Evolutionary conservation across 2,888 invertebrate genomes (phyloP).

Genomic region (Epirrhoe tristata): DNA sequence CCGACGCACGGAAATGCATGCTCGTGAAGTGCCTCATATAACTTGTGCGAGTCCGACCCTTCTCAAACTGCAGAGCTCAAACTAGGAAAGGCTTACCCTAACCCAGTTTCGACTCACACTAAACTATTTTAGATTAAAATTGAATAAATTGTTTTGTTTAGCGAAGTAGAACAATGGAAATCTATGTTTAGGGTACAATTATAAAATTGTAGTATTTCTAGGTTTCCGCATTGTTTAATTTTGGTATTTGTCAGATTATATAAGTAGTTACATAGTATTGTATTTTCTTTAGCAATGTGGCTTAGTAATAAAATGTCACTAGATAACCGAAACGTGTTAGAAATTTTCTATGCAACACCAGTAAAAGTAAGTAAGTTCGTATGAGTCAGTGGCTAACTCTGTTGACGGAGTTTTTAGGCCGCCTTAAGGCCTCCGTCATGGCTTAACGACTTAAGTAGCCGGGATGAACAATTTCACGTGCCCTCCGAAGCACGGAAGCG

Average conservation of each 20-base stretch:
- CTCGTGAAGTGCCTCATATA: slow-evolving; percentile 58
- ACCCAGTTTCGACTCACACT: slow-evolving; percentile 54
- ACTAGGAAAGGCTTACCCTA: slow-evolving; percentile 54
- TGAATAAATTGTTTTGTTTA: slow-evolving; percentile 38
- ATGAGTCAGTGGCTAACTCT: too few relatives aligned
- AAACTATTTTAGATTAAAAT: slow-evolving; percentile 56
- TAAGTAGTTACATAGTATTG: too few relatives aligned
- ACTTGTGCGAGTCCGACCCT: slow-evolving; percentile 61
- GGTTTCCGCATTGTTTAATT: neutral
- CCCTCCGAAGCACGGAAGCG: too few relatives aligned
- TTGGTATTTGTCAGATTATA: neutral
- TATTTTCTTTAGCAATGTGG: too few relatives aligned
- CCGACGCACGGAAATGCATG: slow-evolving; percentile 52
- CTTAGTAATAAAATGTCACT: too few relatives aligned
- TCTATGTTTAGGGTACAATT: neutral
- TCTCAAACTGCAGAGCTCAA: slow-evolving; percentile 58
- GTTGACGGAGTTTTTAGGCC: too few relatives aligned
- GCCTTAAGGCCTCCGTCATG: too few relatives aligned
- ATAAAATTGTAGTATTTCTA: slow-evolving; percentile 1
- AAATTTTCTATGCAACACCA: too few relatives aligned
- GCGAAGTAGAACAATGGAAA: slow-evolving; percentile 7
- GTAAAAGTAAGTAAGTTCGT: too few relatives aligned
- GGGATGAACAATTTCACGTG: too few relatives aligned
- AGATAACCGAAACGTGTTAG: too few relatives aligned
- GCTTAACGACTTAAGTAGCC: too few relatives aligned